Conservation (phyloP, 2,888 invertebrate genomes). For the Diloba caeruleocephala region DNA sequence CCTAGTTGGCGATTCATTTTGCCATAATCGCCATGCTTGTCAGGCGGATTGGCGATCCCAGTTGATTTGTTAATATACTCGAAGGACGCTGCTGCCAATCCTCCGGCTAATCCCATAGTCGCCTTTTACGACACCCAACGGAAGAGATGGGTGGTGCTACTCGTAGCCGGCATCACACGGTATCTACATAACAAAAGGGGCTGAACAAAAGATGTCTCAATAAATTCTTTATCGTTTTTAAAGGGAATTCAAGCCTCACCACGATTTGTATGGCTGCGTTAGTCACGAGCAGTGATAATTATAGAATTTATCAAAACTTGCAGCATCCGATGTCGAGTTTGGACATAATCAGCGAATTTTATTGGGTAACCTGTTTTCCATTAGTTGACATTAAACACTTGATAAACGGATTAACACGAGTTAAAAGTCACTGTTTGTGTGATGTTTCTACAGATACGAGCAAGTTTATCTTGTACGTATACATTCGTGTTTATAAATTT, state of each 20-base stretch:
- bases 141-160: too few species aligned
- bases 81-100: too few species aligned
- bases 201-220: neutral
- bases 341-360: slow-evolving; percentile 7
- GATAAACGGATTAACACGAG: too few species aligned
- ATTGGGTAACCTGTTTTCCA: slow-evolving; percentile 2
- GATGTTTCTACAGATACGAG: neutral
- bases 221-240: neutral
- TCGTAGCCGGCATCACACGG: too few species aligned
- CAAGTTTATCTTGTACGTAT: neutral
- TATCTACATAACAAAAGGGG: neutral
- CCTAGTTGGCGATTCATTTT: too few species aligned
- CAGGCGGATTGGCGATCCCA: too few species aligned
- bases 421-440: too few species aligned
- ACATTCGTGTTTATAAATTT: too few species aligned
- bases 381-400: neutral
- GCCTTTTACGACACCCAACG: too few species aligned
- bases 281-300: slow-evolving; percentile 10
- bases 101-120: too few species aligned
- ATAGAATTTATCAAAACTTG: slow-evolving; percentile 16
- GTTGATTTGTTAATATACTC: too few species aligned
- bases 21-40: too few species aligned
- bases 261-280: neutral
- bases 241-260: slow-evolving; percentile 1
- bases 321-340: slow-evolving; percentile 1